Base-by-base conservation (phyloP, 2,888 invertebrate genomes). In the Clistopyga incitator region DNA sequence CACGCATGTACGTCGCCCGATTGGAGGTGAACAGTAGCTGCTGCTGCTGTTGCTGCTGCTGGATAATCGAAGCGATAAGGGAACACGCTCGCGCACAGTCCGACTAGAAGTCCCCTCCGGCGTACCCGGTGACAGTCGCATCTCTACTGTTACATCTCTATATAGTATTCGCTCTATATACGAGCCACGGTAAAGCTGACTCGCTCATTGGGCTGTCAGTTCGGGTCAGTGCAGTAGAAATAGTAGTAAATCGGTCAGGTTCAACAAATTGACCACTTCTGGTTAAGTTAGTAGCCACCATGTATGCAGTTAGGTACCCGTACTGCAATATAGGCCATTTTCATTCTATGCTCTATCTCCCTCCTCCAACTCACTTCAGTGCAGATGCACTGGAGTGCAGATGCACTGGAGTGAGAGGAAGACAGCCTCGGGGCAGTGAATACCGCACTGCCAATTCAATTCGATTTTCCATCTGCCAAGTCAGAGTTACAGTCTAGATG, bases 61-160 rank as follows among this genome's bases (percentile, higher is more conserved):
- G 87, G 89, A 89, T 89, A 88, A 89, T 85, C 89, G 82, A 83
- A 80, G 88, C 87, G 88, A 89, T 89, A 89, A 89, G 86, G 87
- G 68, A 72, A 74, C 82, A 68, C 68, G 72, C 74, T 72, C 52
- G 72, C 59, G 72, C 81, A 29, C n/a, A 77, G 72, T 15, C 50
- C 78, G 61, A 78, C 67, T 52, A 18, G 78, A 78, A 59, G 67
- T 74, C 29, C 65, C 72, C 77, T 42, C 61, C 65, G 25, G 65
- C 71, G 64, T 42, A 56, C 61, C 77, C 72, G 42, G 72, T 77
- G 82, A 82, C 74, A 71, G 68, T 34, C 42, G 64, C 54, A 75
- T 80, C 75, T 59, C 59, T 54, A 23, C 42, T 59, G 2, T 56
- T 67, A 47, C 56, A 20, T 34, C 18, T 72, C 18, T 72, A 38